Base-by-base conservation (phyloP, 2,113 vertebrate species). In the Myotis davidii region DNA sequence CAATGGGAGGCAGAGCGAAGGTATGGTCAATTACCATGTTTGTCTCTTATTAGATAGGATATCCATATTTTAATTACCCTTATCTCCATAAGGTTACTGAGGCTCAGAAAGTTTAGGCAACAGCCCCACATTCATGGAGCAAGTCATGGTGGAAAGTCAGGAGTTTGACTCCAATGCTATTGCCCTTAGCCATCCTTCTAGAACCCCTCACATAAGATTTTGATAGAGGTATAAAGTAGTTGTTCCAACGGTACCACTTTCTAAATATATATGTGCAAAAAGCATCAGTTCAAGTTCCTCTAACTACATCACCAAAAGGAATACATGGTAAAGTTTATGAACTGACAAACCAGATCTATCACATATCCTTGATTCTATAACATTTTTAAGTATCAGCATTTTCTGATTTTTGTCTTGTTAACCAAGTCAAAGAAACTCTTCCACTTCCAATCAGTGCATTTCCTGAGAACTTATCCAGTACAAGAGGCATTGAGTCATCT, bases 351-450 rank as follows among this genome's bases (percentile, higher is more conserved):
- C 37, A 65, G 27, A 48, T 65, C 10, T 45, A 93, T 67, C 73
- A 78, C n/a, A 65, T 67, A 86, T n/a, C 48, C 42, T 84, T 29
- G 13, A 87, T 72, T 85, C n/a, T 42, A 92, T 29, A 92, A 61
- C 27, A 61, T 25, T 79, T 88, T 81, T 54, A 94, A 90, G 21
- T 42, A 61, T 27, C 45, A 94, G 74, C 21, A 67, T 79, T 87
- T 92, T 74, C 64, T 79, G 69, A 45, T 82, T 93, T 93, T 79
- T 82, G 10, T 77, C 79, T 82, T 67, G 54, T 8, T 18, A 73
- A 76, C 82, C 86, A 91, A 85, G 10, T 88, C 56, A 88, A 96
- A 81, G 20, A 92, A 91, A 76, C 1, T n/a, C 78, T 56, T 25
- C 42, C 10, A 32, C 50, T 67, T 90, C 67, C 34, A 88, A 54